Conservation (phyloP, 2,797 vertebrate species). For the Alca torda region DNA sequence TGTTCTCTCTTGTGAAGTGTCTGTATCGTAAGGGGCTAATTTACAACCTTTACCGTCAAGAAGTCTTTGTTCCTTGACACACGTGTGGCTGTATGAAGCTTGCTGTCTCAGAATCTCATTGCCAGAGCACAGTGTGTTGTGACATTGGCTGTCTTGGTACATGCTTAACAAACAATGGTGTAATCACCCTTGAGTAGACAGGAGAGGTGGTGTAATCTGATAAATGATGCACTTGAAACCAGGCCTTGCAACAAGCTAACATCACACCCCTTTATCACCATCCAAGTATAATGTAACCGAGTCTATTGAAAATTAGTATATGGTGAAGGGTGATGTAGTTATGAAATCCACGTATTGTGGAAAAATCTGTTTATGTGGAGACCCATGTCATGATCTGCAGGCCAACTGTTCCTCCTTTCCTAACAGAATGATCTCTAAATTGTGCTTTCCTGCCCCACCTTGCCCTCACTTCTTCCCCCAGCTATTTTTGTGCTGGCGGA, state of each 20-base stretch:
- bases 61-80: not conserved
- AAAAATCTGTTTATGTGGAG: not conserved
- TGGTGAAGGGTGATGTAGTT: not conserved
- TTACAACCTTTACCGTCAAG: not conserved
- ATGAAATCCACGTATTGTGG: not conserved
- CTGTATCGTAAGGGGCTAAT: not conserved
- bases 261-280: not conserved
- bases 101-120: not conserved
- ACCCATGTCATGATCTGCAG: not conserved
- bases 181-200: not conserved
- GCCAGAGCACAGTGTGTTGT: not conserved
- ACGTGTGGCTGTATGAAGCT: accelerated
- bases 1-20: not conserved
- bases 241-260: not conserved
- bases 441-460: not conserved
- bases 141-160: not conserved
- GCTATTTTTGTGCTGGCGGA: not conserved
- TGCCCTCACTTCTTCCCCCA: not conserved
- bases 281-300: not conserved
- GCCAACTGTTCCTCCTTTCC: not conserved
- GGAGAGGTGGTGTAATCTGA: not conserved
- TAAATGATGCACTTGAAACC: not conserved
- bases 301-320: not conserved
- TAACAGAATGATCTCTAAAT: not conserved
- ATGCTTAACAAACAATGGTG: not conserved